phyloP scores from a whole-genome alignment of 2,888 invertebrate species.

The Halocaridina rubra region DNA sequence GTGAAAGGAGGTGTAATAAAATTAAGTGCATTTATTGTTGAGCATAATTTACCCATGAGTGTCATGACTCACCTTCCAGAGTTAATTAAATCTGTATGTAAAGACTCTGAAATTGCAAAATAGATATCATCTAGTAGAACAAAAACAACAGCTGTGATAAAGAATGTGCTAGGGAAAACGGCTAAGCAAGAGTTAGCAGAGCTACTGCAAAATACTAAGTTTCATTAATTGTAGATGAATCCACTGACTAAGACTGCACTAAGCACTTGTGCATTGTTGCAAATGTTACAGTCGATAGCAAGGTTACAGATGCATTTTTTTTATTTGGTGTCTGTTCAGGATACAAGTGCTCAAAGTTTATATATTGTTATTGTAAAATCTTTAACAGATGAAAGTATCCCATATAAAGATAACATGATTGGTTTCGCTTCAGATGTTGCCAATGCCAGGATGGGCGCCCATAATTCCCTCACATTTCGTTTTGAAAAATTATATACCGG shows the following conservation, averaged over 20 bases:
- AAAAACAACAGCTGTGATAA: constrained; percentile 32
- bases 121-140: constrained; percentile 3
- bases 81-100: constrained; percentile 4
- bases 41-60: too few species aligned
- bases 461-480: too few species aligned
- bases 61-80: constrained; percentile 1
- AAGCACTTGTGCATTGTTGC: constrained; percentile 65
- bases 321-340: too few species aligned
- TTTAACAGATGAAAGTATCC: too few species aligned
- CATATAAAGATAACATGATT: too few species aligned
- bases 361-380: too few species aligned
- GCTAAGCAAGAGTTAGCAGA: constrained; percentile 57
- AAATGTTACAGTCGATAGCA: too few species aligned
- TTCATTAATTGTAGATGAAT: constrained; percentile 65
- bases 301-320: too few species aligned
- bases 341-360: too few species aligned
- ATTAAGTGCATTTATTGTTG: constrained; percentile 64
- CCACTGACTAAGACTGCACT: constrained; percentile 65
- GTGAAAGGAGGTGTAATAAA: constrained; percentile 46
- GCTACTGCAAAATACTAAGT: constrained; percentile 59
- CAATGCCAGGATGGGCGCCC: too few species aligned
- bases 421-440: too few species aligned
- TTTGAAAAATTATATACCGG: too few species aligned
- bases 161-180: constrained; percentile 63
- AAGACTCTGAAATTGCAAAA: neutral